Conservation (phyloP, 2,888 invertebrate genomes). For the Ophraella communa region DNA sequence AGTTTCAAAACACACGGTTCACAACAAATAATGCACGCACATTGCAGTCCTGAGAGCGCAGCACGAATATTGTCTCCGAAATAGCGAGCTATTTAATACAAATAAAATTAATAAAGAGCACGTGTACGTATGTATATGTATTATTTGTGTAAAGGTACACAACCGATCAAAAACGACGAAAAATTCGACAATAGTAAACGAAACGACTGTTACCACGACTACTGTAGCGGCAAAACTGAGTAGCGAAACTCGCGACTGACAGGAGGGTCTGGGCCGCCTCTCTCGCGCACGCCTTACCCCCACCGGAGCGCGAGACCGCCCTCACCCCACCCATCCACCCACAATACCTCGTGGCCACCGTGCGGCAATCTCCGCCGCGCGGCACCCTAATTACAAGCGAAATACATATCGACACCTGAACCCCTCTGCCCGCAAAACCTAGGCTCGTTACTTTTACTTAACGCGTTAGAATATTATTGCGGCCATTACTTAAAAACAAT, state of each 20-base stretch:
- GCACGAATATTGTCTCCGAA: constrained; percentile 3
- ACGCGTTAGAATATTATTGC: constrained; percentile 27
- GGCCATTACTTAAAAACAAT: constrained; percentile 17
- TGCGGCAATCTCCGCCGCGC: constrained; percentile 56
- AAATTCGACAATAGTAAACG: neutral
- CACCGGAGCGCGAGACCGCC: constrained; percentile 53
- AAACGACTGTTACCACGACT: constrained; percentile 43
- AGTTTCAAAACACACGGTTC: constrained; percentile 48
- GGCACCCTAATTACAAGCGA: constrained; percentile 56
- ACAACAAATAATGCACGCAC: constrained; percentile 46
- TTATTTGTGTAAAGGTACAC: too few species aligned
- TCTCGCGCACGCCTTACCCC: constrained; percentile 59
- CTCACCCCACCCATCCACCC: constrained; percentile 58
- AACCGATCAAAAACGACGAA: constrained; percentile 32
- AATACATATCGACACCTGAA: constrained; percentile 55
- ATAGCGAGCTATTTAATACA: constrained; percentile 18
- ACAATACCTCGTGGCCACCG: constrained; percentile 58
- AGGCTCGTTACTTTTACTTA: constrained; percentile 37
- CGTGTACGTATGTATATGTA: constrained; percentile 47
- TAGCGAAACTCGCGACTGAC: constrained; percentile 45
- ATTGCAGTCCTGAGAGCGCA: constrained; percentile 46
- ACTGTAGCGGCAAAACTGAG: constrained; percentile 40
- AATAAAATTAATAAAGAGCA: constrained; percentile 45
- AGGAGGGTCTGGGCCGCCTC: constrained; percentile 58
- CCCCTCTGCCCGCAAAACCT: constrained; percentile 34